Conservation (phyloP, 1,140 invertebrate genomes). For the Zaprionus camerounensis region DNA sequence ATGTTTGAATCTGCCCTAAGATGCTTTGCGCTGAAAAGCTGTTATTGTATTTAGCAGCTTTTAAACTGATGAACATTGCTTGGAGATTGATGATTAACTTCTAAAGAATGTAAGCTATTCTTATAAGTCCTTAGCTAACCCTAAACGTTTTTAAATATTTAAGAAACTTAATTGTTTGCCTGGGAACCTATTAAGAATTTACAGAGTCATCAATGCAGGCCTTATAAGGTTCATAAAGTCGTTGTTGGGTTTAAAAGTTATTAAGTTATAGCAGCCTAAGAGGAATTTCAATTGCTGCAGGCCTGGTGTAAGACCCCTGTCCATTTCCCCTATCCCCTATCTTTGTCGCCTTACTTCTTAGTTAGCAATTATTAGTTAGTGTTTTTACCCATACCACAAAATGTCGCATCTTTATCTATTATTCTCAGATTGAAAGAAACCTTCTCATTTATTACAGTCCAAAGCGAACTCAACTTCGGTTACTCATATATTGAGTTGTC, state of each 20-base stretch:
- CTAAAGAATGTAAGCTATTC: background rate
- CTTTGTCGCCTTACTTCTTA: too few relatives aligned
- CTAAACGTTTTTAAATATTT: background rate
- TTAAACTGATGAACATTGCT: background rate
- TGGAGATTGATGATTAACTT: background rate
- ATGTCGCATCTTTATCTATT: too few relatives aligned
- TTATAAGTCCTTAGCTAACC: background rate
- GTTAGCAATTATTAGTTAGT: too few relatives aligned
- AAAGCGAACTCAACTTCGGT: background rate
- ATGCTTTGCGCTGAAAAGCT: background rate
- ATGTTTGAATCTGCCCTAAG: background rate
- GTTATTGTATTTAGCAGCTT: background rate
- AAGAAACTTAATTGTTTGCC: background rate
- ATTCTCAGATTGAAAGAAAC: background rate
- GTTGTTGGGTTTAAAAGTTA: too few relatives aligned
- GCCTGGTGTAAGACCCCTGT: too few relatives aligned
- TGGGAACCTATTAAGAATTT: too few relatives aligned
- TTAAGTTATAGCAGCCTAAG: too few relatives aligned
- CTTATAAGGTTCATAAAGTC: too few relatives aligned
- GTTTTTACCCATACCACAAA: too few relatives aligned
- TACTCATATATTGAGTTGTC: background rate
- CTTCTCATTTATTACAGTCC: background rate
- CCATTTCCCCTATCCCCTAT: too few relatives aligned
- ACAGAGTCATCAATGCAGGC: too few relatives aligned
- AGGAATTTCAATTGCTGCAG: too few relatives aligned